A percentile compares a stretch with the other conserved stretches of the same genome.
Conservation (phyloP, 2,888 invertebrate genomes). For the Brachyopa scutellaris region DNA sequence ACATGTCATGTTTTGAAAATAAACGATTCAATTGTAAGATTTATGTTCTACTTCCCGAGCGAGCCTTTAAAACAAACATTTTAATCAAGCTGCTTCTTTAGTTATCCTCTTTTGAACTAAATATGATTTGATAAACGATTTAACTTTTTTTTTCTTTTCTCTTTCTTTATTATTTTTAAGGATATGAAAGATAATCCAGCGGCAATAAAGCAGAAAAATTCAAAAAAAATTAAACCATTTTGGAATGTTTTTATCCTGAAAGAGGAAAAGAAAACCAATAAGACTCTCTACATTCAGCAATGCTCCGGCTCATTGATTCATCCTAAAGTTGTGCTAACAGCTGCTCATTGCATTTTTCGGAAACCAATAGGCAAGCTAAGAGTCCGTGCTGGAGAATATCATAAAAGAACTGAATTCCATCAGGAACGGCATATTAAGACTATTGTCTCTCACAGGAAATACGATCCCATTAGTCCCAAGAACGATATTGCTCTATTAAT, state of each 20-base stretch:
- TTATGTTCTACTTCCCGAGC: too few relatives aligned
- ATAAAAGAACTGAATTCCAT: conserved; percentile 88
- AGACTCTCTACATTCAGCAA: conserved; percentile 81
- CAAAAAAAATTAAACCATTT: conserved; percentile 75
- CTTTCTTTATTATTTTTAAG: conserved; percentile 23
- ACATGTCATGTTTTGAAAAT: too few relatives aligned
- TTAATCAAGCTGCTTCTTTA: too few relatives aligned
- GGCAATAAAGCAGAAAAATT: conserved; percentile 3
- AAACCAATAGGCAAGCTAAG: conserved; percentile 74
- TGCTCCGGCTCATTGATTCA: conserved; percentile 80
- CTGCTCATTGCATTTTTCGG: conserved; percentile 88
- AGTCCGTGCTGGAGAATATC: conserved; percentile 91
- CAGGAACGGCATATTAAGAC: conserved; percentile 86
- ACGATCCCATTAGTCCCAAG: conserved; percentile 85
- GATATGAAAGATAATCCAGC: background rate
- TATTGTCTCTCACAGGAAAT: conserved; percentile 85
- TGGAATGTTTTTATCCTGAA: conserved; percentile 83
- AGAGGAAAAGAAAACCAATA: conserved; percentile 74
- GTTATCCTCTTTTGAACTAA: too few relatives aligned
- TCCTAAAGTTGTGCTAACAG: conserved; percentile 87
- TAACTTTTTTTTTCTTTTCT: too few relatives aligned
- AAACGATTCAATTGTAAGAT: too few relatives aligned
- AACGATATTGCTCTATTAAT: conserved; percentile 90
- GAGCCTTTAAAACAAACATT: too few relatives aligned
- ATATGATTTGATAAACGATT: too few relatives aligned